These are phyloP conservation scores for Biston betularia DNA, from an alignment of 2,888 invertebrate species.

Conservation along the genomic window DNA sequence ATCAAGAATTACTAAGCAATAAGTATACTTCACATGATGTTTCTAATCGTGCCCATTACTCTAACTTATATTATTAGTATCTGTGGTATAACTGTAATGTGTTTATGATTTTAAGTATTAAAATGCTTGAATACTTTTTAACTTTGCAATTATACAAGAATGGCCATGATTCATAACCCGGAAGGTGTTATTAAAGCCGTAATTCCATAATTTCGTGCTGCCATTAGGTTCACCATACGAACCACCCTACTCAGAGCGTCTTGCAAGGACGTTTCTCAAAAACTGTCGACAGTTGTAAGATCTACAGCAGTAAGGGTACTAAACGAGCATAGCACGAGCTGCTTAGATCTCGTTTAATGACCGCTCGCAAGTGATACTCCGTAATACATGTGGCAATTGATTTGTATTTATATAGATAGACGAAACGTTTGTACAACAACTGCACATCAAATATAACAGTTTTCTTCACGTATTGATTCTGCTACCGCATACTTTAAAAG, in stretches of 20 bases:
- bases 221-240: slow-evolving; percentile 33
- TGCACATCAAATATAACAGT: too few species aligned
- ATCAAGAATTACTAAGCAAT: too few species aligned
- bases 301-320: slow-evolving; percentile 9
- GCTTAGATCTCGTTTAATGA: too few species aligned
- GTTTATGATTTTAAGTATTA: slow-evolving; percentile 7
- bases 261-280: slow-evolving; percentile 41
- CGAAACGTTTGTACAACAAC: too few species aligned
- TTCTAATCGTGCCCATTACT: too few species aligned
- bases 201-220: slow-evolving; percentile 31
- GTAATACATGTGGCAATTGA: too few species aligned
- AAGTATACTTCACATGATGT: too few species aligned
- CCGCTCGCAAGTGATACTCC: too few species aligned
- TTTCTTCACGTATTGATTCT: too few species aligned
- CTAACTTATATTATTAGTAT: too few species aligned
- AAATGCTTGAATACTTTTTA: neutral
- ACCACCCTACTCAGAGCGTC: slow-evolving; percentile 28
- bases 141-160: neutral
- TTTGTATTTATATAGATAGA: too few species aligned
- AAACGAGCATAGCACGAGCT: neutral
- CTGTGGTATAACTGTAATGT: slow-evolving; percentile 17
- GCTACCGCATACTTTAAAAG: too few species aligned
- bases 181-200: slow-evolving; percentile 14
- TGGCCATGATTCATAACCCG: neutral
- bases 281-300: slow-evolving; percentile 27